These are phyloP conservation scores for Acrobasis suavella DNA, from an alignment of 2,888 invertebrate species.

Conservation along the genomic window DNA sequence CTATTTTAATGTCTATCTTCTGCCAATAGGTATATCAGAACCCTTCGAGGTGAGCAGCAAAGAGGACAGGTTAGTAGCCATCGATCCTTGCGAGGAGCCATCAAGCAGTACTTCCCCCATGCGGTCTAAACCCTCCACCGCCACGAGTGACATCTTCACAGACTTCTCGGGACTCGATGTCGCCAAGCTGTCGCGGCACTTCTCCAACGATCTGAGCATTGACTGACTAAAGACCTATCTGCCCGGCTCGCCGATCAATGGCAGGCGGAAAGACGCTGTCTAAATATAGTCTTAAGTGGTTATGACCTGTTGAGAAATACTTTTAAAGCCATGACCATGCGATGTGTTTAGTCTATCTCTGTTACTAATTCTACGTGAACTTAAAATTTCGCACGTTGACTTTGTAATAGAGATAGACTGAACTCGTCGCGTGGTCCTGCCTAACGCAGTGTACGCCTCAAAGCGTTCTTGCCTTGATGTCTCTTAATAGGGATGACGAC, in stretches of 20 bases:
- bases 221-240: slow-evolving; percentile 78
- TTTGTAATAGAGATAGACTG: too few relatives aligned
- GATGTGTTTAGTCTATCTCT: too few relatives aligned
- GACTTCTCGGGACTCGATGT: slow-evolving; percentile 76
- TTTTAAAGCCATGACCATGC: too few relatives aligned
- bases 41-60: slow-evolving; percentile 76
- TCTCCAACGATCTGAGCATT: slow-evolving; percentile 75
- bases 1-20: background rate
- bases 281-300: slow-evolving; percentile 23
- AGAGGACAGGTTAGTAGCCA: slow-evolving; percentile 57
- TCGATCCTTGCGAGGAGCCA: slow-evolving; percentile 54
- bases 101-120: slow-evolving; percentile 52
- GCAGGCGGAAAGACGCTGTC: slow-evolving; percentile 44
- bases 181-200: slow-evolving; percentile 72
- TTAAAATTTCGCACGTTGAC: too few relatives aligned
- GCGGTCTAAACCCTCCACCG: slow-evolving; percentile 50
- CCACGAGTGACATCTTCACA: slow-evolving; percentile 69
- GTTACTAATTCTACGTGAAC: too few relatives aligned
- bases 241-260: slow-evolving; percentile 67
- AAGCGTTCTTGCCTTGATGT: too few relatives aligned
- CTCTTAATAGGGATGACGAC: too few relatives aligned
- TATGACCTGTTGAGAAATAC: background rate
- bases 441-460: too few relatives aligned
- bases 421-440: too few relatives aligned
- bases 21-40: slow-evolving; percentile 68